phyloP scores from a whole-genome alignment of 2,113 vertebrate species.

The Vulpes ferrilata region DNA sequence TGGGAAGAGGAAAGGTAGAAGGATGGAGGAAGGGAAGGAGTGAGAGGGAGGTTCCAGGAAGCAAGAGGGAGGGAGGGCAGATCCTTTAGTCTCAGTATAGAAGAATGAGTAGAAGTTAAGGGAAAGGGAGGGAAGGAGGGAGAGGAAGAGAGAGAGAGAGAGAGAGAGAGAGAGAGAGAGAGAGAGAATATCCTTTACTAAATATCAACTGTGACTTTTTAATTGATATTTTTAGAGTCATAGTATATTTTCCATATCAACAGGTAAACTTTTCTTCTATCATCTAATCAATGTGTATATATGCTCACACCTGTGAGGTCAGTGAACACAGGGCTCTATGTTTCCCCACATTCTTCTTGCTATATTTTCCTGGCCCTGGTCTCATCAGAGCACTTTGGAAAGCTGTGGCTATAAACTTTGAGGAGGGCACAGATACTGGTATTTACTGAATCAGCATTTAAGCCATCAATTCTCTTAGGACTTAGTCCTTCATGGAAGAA shows the following conservation, averaged over 20 bases:
- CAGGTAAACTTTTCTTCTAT: not conserved
- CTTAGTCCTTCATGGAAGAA: not conserved
- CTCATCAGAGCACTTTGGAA: not conserved
- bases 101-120: no score
- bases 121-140: no score
- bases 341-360: not conserved
- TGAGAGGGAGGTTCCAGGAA: no score
- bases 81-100: no score
- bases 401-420: not conserved
- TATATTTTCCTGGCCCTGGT: not conserved
- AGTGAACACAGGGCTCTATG: not conserved
- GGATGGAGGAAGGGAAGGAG: not conserved
- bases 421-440: not conserved
- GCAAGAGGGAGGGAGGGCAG: not conserved
- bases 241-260: not conserved
- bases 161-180: not conserved
- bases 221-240: not conserved
- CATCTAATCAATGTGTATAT: not conserved
- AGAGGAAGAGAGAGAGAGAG: no score
- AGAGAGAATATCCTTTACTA: not conserved
- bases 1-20: not conserved
- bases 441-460: not conserved
- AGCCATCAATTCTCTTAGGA: not conserved
- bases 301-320: not conserved
- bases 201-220: not conserved